Percentiles rank a stretch among this genome's conserved stretches.
These are phyloP conservation scores for Rugalucina vietnamica DNA, from an alignment of 2,888 invertebrate genomes.

Conservation along the genomic window DNA sequence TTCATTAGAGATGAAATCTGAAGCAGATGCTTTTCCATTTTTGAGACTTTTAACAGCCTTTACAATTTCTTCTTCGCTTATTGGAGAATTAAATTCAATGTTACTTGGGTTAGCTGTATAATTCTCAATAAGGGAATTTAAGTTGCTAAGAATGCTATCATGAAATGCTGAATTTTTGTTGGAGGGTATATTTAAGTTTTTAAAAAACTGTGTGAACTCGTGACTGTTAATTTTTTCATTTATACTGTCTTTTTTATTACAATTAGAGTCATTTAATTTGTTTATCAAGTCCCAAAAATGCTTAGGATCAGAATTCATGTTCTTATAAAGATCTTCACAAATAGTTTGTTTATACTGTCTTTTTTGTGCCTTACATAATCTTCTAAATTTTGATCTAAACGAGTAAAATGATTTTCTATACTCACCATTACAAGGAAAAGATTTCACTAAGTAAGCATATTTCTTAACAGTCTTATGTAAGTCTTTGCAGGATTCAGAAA, in stretches of 20 bases:
- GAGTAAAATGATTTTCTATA: not conserved
- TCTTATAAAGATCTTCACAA: not conserved
- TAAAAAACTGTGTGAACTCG: not conserved
- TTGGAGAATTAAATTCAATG: not conserved
- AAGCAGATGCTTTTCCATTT: not conserved
- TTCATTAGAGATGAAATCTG: slow-evolving; percentile 8
- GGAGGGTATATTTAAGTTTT: too few species aligned
- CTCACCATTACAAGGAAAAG: not conserved
- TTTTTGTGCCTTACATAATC: not conserved
- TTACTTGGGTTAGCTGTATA: too few species aligned
- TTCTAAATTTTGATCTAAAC: not conserved
- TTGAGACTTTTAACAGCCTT: not conserved
- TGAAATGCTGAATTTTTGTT: too few species aligned
- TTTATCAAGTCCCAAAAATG: not conserved
- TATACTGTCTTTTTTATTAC: not conserved
- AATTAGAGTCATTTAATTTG: not conserved
- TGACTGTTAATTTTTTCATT: not conserved
- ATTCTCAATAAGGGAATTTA: too few species aligned
- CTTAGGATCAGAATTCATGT: not conserved
- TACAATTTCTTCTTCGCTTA: not conserved
- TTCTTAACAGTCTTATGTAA: not conserved
- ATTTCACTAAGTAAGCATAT: not conserved
- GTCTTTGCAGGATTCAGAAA: not conserved
- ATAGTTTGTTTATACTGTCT: not conserved
- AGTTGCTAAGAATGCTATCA: too few species aligned